Base-by-base conservation (phyloP, 2,797 vertebrate species). In the Cottoperca gobio region DNA sequence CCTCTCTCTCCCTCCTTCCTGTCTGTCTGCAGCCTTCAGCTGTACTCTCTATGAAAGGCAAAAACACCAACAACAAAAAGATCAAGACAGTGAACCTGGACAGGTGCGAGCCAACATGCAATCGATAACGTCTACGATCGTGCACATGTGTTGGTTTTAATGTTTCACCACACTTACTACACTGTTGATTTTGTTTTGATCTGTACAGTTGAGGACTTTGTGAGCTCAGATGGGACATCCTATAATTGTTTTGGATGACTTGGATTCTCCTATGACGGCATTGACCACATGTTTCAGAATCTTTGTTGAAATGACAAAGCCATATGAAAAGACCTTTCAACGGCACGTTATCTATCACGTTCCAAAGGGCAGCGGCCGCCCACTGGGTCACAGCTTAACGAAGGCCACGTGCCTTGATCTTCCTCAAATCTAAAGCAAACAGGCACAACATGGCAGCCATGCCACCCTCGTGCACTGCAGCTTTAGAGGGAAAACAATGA, bases 341-440 rank as follows among this genome's bases (percentile, higher is more conserved):
- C 42, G 49, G 24, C 52, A 24, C 68, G 55, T 63, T 23, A 59
- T 78, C 42, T 9, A 4, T 53, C 49, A 62, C 8, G 31, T 68
- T 57, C 14, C 46, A 53, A n/a, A 84, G 68, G 49, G 54, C 26
- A 61, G 70, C 12, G 4, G 39, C 10, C 37, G 6, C 83, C 73
- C 43, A 35, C 69, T 59, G 77, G 52, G 78, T 52, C 21, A 6
- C 49, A 79, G 87, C 81, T 92, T 84, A 90, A 65, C 53, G 1
- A 78, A 73, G 57, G 67, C 73, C 65, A 50, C 23, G 19, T 37
- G 72, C 69, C 67, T 78, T 87, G 79, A 94, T 91, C 89, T 91
- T 81, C 66, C 23, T 86, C 78, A 91, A 86, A 89, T 86, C 92
- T 92, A 91, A 94, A 93, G 83, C 82, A 93, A 94, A 93, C 88